Conservation (phyloP, 2,888 invertebrate genomes). For the Dolomedes plantarius region DNA sequence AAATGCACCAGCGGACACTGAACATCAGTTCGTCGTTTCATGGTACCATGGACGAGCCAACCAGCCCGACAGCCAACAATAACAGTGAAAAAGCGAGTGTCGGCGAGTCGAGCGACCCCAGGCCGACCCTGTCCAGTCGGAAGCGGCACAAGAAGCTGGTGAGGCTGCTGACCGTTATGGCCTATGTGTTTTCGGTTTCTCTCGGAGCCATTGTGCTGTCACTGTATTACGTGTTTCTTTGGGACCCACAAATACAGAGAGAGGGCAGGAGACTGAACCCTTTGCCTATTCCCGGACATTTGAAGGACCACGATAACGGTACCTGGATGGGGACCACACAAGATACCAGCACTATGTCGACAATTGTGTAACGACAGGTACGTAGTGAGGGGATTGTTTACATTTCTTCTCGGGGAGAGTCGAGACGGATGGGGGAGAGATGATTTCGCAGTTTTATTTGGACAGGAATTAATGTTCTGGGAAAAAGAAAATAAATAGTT, state of each 20-base stretch:
- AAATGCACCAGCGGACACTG: not conserved
- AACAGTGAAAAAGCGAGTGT: slow-evolving; percentile 53
- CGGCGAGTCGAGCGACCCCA: slow-evolving; percentile 31
- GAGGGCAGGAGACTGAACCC: slow-evolving; percentile 14
- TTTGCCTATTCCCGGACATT: slow-evolving; percentile 3
- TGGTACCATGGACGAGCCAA: not conserved
- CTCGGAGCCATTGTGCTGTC: slow-evolving; percentile 73
- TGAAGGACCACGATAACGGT: not conserved
- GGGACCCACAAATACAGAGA: slow-evolving; percentile 69
- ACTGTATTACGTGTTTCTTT: slow-evolving; percentile 73
- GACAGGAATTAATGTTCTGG: too few relatives aligned
- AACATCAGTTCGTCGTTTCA: not conserved
- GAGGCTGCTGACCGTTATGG: slow-evolving; percentile 72
- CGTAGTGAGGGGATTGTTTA: too few relatives aligned
- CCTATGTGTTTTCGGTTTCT: slow-evolving; percentile 73
- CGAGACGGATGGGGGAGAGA: too few relatives aligned
- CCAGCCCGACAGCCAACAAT: slow-evolving; percentile 24
- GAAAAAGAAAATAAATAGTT: too few relatives aligned
- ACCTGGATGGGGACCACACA: not conserved
- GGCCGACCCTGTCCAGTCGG: slow-evolving; percentile 48
- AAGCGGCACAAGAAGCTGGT: slow-evolving; percentile 71
- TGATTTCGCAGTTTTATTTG: too few relatives aligned
- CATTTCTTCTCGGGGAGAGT: too few relatives aligned
- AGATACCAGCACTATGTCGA: not conserved
- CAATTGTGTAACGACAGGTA: not conserved